Conservation (phyloP, 2,113 vertebrate species). For the Nerophis ophidion region DNA sequence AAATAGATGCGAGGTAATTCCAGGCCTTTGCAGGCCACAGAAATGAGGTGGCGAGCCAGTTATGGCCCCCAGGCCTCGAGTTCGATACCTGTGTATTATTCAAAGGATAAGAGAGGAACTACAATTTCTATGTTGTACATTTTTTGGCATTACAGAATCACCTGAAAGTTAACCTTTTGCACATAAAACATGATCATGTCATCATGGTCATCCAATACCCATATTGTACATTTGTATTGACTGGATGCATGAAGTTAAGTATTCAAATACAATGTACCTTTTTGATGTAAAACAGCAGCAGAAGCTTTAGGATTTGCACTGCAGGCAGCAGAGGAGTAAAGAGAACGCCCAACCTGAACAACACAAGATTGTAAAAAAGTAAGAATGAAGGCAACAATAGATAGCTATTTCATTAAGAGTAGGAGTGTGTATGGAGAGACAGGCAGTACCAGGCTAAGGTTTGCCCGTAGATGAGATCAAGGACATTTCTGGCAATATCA, state of each 20-base stretch:
- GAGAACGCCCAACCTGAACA: constrained; percentile 81
- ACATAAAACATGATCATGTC: background rate
- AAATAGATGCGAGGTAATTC: too few relatives aligned
- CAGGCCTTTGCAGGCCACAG: too few relatives aligned
- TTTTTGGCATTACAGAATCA: background rate
- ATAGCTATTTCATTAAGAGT: background rate
- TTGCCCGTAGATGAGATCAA: constrained; percentile 93
- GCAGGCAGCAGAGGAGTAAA: constrained; percentile 81
- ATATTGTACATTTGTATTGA: background rate
- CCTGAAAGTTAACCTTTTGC: too few relatives aligned
- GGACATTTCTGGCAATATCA: constrained; percentile 84
- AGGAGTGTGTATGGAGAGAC: background rate
- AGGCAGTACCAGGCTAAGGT: constrained; percentile 81
- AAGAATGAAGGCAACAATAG: background rate
- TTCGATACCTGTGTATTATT: too few relatives aligned
- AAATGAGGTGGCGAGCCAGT: too few relatives aligned
- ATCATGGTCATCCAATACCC: background rate
- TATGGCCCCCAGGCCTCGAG: too few relatives aligned
- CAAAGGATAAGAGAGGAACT: background rate
- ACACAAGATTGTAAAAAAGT: background rate
- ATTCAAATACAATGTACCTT: constrained; percentile 68
- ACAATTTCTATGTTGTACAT: background rate
- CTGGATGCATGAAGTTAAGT: background rate
- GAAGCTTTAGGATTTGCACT: constrained; percentile 81
- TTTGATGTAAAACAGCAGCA: constrained; percentile 87